A percentile compares a stretch with the other conserved stretches of the same genome.
Evolutionary conservation across 2,113 vertebrate species (phyloP).

Genomic region (Salminus brasiliensis): DNA sequence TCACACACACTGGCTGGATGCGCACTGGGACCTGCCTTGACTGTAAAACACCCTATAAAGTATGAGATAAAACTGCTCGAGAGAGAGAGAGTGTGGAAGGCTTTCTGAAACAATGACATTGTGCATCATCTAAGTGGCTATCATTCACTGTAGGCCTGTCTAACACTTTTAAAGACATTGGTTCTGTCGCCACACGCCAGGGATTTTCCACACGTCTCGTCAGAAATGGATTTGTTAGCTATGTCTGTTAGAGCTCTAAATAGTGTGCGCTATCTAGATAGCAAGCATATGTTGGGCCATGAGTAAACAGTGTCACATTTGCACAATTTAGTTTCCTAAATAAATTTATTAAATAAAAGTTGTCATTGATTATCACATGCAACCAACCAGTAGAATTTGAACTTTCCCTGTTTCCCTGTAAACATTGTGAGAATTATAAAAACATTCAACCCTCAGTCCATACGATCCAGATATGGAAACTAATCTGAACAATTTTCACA

Average conservation of each 20-base stretch:
- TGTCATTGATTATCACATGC: no score
- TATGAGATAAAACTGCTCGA: not conserved
- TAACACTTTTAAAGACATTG: not conserved
- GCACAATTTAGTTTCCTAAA: no score
- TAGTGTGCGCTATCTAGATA: no score
- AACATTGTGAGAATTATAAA: no score
- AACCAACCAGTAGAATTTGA: no score
- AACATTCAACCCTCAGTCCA: no score
- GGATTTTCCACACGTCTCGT: not conserved
- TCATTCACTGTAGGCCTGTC: constrained; percentile 6
- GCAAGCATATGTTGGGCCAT: no score
- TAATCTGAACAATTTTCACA: no score
- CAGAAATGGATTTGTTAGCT: not conserved
- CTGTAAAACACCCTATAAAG: constrained; percentile 40
- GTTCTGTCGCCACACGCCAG: not conserved
- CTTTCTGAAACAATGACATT: constrained; percentile 1
- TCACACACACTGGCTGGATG: constrained; percentile 38
- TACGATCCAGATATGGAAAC: no score
- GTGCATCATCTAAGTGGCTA: not conserved
- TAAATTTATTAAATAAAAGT: no score
- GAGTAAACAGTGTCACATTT: no score
- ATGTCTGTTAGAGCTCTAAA: not conserved
- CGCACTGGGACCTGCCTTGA: constrained; percentile 40
- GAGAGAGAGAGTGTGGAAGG: not conserved
- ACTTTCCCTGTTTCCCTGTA: no score